A percentile compares a stretch with the other conserved stretches of the same genome.
Evolutionary conservation across 2,797 vertebrate species (phyloP).

Genomic region (Chlorospingus flavigularis): DNA sequence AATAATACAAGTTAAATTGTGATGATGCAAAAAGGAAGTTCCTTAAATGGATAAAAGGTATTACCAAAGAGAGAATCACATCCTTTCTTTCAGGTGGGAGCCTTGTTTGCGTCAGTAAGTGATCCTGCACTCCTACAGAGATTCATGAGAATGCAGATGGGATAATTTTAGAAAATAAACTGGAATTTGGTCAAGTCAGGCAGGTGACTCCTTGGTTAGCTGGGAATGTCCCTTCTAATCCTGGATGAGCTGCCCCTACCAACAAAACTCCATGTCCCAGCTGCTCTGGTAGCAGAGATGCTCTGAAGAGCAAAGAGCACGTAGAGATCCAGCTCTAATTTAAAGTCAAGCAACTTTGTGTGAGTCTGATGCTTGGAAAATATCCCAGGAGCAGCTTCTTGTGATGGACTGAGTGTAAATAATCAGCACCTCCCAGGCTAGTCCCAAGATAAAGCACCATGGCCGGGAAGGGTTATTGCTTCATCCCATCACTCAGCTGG

Average conservation of each 20-base stretch:
- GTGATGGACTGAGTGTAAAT: neutral
- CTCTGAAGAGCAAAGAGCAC: neutral
- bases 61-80: neutral
- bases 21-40: neutral
- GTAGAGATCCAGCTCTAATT: neutral
- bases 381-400: neutral
- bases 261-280: rapidly evolving
- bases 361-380: neutral
- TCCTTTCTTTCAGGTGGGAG: neutral
- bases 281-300: neutral
- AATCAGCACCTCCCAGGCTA: neutral
- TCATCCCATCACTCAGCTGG: neutral
- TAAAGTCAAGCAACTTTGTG: neutral
- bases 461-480: neutral
- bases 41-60: neutral
- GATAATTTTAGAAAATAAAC: neutral
- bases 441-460: neutral
- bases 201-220: neutral
- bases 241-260: neutral
- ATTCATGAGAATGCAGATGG: rapidly evolving
- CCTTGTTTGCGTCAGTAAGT: neutral
- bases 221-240: neutral
- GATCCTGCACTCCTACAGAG: neutral
- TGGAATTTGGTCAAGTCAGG: neutral
- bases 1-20: neutral